phyloP scores from a whole-genome alignment of 2,888 invertebrate species.

The Lomographa bimaculata region DNA sequence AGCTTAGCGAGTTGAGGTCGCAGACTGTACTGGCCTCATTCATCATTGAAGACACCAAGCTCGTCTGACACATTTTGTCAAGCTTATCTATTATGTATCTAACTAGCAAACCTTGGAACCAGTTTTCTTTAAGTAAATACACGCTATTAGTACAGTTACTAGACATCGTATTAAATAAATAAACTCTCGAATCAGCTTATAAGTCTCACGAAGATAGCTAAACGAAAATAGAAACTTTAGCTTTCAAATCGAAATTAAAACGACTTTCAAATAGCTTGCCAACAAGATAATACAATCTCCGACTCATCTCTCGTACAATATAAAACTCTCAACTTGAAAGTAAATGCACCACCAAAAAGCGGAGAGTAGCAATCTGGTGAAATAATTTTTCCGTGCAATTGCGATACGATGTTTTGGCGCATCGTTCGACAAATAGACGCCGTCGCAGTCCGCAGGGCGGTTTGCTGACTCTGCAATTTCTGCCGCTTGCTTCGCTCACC shows the following conservation, averaged over 20 bases:
- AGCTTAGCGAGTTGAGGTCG: constrained; percentile 33
- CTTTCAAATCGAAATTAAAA: constrained; percentile 67
- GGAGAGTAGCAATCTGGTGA: constrained; percentile 71
- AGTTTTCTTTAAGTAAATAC: constrained; percentile 27
- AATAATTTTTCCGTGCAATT: constrained; percentile 79
- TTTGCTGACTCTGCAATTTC: constrained; percentile 74
- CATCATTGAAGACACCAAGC: constrained; percentile 37
- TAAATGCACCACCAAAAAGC: constrained; percentile 74
- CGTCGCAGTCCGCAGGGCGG: constrained; percentile 73
- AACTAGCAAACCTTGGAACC: constrained; percentile 29
- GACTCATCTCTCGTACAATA: constrained; percentile 68
- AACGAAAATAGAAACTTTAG: constrained; percentile 37
- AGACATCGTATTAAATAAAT: constrained; percentile 21
- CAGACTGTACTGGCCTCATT: constrained; percentile 36
- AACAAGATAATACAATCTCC: constrained; percentile 75
- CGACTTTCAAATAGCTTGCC: constrained; percentile 68
- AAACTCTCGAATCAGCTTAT: constrained; percentile 18
- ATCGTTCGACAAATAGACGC: constrained; percentile 76
- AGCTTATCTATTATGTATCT: constrained; percentile 41
- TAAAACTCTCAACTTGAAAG: constrained; percentile 68
- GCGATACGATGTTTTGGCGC: constrained; percentile 80
- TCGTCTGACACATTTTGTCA: constrained; percentile 39
- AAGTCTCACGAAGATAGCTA: constrained; percentile 15
- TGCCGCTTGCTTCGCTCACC: constrained; percentile 50
- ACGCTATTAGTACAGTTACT: constrained; percentile 17